Evolutionary conservation across 2,888 invertebrate species (phyloP), one percentile per base, ranked within the genome.

Genomic region (Macaria liturata): DNA sequence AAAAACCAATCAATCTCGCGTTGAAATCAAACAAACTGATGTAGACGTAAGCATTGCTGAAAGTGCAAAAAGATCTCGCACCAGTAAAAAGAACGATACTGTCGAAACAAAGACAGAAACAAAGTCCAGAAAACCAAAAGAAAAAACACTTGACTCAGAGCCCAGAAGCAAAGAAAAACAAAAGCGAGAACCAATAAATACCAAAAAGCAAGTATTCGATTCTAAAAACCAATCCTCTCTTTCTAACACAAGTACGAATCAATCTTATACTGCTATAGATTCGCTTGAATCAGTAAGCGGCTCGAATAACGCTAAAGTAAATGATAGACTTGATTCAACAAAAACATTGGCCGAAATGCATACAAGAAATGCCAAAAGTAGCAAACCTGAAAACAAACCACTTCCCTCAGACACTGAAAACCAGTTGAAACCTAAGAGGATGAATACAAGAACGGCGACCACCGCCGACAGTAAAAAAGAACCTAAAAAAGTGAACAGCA

Each of bases 281-380:
- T 4, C 43, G 4, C 4, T n/a, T n/a, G n/a, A 43, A 45, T 30
- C 30, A 45, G 30, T 9, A 0, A 43, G 8, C 20, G 7, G 5
- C 39, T 47, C 44, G 59, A 56, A 45, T 20, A 60, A 61, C 58
- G 62, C 45, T 37, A 58, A 58, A 54, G 45, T 55, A 44, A 6
- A 47, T 1, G 49, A 47, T 43, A 51, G 40, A 0, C 46, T 49
- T 4, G 49, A 54, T 8, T 53, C 49, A n/a, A 57, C 53, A 45
- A 6, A 46, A 40, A 52, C 52, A n/a, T 43, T 46, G n/a, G 37
- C 46, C 3, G 44, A 53, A 50, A 46, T n/a, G n/a, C 48, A 59
- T 70, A 50, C 72, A 75, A 65, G 72, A 77, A 60, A 84, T 20
- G 9, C 34, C 76, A 65, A 76, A 61, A 50, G 9, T 6, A 46